Conservation (phyloP, 2,113 vertebrate genomes). For the Halichoeres trimaculatus region DNA sequence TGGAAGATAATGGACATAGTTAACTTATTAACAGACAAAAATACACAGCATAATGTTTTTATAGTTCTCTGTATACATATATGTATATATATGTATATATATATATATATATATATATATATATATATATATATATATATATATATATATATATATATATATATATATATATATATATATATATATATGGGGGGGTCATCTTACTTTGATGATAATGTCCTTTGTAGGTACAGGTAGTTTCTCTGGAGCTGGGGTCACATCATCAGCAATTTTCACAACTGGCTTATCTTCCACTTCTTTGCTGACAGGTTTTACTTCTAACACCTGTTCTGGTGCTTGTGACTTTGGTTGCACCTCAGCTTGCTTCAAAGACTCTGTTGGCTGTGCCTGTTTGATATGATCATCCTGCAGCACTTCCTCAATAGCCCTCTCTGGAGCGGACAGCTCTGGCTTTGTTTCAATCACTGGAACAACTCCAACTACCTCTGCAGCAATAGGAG, state of each 20-base stretch:
- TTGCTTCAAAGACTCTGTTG: slow-evolving; percentile 43
- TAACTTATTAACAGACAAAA: too few species aligned
- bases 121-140: too few species aligned
- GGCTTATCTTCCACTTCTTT: slow-evolving; percentile 54
- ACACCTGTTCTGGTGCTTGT: slow-evolving; percentile 31
- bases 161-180: too few species aligned
- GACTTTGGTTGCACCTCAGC: slow-evolving; percentile 39
- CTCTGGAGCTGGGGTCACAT: slow-evolving; percentile 33
- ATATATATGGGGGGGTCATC: background rate
- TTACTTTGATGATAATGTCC: slow-evolving; percentile 43
- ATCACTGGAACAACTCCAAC: slow-evolving; percentile 21
- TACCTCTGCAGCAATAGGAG: slow-evolving; percentile 35
- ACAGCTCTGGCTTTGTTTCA: slow-evolving; percentile 46
- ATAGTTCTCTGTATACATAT: too few species aligned
- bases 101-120: too few species aligned
- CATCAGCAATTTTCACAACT: slow-evolving; percentile 33
- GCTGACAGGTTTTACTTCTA: slow-evolving; percentile 35
- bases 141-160: too few species aligned
- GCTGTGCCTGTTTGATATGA: slow-evolving; percentile 18
- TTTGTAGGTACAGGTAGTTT: slow-evolving; percentile 26
- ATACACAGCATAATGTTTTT: too few species aligned
- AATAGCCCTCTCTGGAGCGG: slow-evolving; percentile 41
- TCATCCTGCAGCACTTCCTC: slow-evolving; percentile 35
- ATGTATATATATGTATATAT: too few species aligned
- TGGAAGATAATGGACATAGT: too few species aligned